A percentile compares a stretch with the other conserved stretches of the same genome.
These are phyloP conservation scores for Sarcophilus harrisii DNA, from an alignment of 2,797 vertebrate genomes.

Conservation along the genomic window DNA sequence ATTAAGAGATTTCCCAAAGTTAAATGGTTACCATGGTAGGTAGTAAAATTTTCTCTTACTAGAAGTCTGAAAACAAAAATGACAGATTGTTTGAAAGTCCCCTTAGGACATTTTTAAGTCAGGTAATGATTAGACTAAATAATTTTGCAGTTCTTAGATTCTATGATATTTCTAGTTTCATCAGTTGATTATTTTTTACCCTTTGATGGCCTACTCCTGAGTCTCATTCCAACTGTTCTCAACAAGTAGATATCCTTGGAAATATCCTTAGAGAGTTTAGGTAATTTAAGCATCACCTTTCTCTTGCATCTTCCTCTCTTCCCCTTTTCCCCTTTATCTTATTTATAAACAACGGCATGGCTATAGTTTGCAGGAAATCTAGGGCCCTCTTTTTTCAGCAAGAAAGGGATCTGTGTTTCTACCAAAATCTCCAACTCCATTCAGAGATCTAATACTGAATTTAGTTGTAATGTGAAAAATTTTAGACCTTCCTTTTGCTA, in stretches of 20 bases:
- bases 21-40: background rate
- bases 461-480: slow-evolving; percentile 74
- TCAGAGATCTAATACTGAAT: slow-evolving; percentile 65
- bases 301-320: background rate
- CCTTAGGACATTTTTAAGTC: background rate
- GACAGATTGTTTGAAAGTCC: background rate
- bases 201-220: background rate
- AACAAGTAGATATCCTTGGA: background rate
- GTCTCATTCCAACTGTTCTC: background rate
- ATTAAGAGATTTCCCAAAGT: background rate
- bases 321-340: background rate
- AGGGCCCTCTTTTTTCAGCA: slow-evolving; percentile 31
- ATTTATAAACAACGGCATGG: background rate
- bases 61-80: background rate
- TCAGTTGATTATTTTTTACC: background rate
- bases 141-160: background rate
- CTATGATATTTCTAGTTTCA: background rate
- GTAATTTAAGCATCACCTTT: background rate
- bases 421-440: slow-evolving; percentile 63
- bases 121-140: background rate
- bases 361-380: slow-evolving; percentile 30
- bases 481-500: slow-evolving; percentile 56
- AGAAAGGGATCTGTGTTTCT: slow-evolving; percentile 54
- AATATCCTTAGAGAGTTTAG: background rate
- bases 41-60: background rate